Percentiles rank a stretch among this genome's conserved stretches.
Conservation (phyloP, 1,140 invertebrate species). For the Monomorium pharaonis region DNA sequence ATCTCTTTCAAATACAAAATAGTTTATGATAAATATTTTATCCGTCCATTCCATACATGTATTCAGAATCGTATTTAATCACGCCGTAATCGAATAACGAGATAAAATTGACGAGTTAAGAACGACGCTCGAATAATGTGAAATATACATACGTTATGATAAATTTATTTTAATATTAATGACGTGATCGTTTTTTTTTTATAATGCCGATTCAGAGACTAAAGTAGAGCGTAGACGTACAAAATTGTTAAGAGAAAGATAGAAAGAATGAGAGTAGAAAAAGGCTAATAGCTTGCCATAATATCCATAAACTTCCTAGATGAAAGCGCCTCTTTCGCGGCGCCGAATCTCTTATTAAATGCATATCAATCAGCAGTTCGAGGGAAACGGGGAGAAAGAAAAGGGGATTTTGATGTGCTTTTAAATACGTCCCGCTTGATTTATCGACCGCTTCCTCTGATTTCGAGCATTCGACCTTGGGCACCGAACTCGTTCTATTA, state of each 20-base stretch:
- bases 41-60: no score
- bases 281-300: constrained; percentile 48
- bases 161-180: constrained; percentile 32
- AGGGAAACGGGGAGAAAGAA: not conserved
- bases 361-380: constrained; percentile 82
- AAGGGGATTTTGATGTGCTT: constrained; percentile 78
- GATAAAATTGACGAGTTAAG: not conserved
- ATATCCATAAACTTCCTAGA: constrained; percentile 76
- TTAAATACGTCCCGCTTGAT: constrained; percentile 81
- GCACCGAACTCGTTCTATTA: constrained; percentile 63
- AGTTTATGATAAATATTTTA: not conserved
- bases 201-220: not conserved
- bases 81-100: constrained; percentile 5
- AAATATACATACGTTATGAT: constrained; percentile 20
- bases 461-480: constrained; percentile 63
- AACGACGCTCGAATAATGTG: constrained; percentile 7
- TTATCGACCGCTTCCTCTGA: constrained; percentile 78
- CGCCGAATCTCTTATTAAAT: constrained; percentile 83
- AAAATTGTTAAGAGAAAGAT: not conserved
- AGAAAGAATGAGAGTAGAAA: not conserved
- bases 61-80: constrained; percentile 9
- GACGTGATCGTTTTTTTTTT: constrained; percentile 27
- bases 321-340: constrained; percentile 74
- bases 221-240: no score
- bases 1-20: not conserved